Conservation (phyloP, 2,888 invertebrate genomes). For the Papilio protenor region DNA sequence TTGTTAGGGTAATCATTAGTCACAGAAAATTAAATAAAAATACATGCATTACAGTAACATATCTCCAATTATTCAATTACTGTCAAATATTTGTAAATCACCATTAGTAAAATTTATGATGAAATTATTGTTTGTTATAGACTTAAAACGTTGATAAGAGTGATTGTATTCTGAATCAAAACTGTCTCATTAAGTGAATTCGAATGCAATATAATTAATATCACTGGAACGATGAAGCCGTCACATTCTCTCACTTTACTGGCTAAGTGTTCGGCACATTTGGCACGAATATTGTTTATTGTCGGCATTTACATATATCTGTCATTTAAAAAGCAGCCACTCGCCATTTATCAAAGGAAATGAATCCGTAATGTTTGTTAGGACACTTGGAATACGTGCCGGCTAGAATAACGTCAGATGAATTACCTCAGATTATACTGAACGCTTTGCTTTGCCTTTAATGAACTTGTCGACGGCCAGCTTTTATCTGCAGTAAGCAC, state of each 20-base stretch:
- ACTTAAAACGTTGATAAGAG: background rate
- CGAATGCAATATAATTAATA: constrained; percentile 3
- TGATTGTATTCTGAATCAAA: background rate
- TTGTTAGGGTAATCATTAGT: background rate
- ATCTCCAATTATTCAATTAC: background rate
- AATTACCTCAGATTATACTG: constrained; percentile 4
- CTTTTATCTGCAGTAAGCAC: background rate
- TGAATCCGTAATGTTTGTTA: constrained; percentile 20
- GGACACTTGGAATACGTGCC: background rate
- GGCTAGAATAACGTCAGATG: constrained; percentile 3
- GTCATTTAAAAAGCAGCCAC: constrained; percentile 27
- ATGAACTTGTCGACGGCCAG: background rate
- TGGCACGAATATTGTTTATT: constrained; percentile 37
- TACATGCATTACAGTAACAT: background rate
- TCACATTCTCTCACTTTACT: constrained; percentile 2
- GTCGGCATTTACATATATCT: constrained; percentile 40
- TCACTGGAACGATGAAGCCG: background rate
- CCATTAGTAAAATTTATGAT: background rate
- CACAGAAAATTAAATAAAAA: background rate
- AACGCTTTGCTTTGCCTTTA: background rate
- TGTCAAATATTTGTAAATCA: background rate
- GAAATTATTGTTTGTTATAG: background rate
- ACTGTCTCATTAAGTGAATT: background rate
- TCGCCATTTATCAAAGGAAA: constrained; percentile 31
- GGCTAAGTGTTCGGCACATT: constrained; percentile 11